Evolutionary conservation across 2,113 vertebrate genomes (phyloP), one percentile per base, ranked within the genome.

Genomic region (Tetrao urogallus): DNA sequence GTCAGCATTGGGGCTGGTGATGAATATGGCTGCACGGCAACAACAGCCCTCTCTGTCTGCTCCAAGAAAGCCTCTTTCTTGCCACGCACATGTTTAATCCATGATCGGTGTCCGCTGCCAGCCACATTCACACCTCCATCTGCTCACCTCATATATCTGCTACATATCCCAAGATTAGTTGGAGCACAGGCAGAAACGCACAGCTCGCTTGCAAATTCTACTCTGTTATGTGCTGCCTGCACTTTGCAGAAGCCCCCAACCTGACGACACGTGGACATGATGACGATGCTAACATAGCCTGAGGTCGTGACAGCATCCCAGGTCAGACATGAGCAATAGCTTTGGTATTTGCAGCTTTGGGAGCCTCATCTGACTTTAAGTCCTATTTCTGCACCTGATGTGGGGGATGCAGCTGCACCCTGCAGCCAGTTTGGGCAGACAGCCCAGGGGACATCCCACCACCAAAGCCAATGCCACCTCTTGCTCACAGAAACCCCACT

Each of bases 31-130:
- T 86, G 89, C 82, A 36, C 4, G 0, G 94, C 87, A 81, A 94
- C 91, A 97, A 79, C 89, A 83, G 65, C 6, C 10, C 61, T 8
- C 94, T 92, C 79, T 94, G 91, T 91, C 65, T 32, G 85, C 95
- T 73, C 67, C 85, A 64, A 89, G 65, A 94, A 88, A 94, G 94
- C 61, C 12, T 67, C 79, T 92, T 96, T 92, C 94, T 94, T 74
- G 56, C 89, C 81, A 42, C 0, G 75, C 74, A 80, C 50, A 34
- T 40, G 76, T 83, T 90, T 40, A 81, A 86, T 71, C 87, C 91
- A 71, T 18, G 89, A 60, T 48, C 56, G 85, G 84, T 6, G 34
- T 6, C 52, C 57, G 79, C 95, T 94, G 94, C 76, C 89, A 92
- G 72, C 75, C 82, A 19, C 74, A 15, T 88, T 8, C 82, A 6